A percentile compares a stretch with the other conserved stretches of the same genome.
Evolutionary conservation across 1,140 invertebrate species (phyloP).

Genomic region (Branchinecta lindahli): DNA sequence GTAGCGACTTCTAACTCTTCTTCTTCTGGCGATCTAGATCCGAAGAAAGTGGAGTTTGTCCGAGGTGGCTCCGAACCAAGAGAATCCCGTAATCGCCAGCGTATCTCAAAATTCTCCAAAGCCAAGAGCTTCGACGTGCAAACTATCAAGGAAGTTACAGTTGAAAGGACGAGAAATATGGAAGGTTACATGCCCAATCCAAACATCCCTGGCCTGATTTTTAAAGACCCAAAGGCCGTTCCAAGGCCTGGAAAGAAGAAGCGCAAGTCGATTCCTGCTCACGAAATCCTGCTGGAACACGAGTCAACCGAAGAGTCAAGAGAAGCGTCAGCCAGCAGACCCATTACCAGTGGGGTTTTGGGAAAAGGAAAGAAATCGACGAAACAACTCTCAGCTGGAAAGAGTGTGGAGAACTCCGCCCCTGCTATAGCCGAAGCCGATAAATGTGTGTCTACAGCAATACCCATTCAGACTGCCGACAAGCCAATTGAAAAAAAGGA

Average conservation of each 20-base stretch:
- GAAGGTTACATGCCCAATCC: background rate
- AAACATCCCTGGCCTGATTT: conserved; percentile 11
- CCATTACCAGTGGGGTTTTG: too few species aligned
- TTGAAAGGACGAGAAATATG: background rate
- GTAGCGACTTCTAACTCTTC: background rate
- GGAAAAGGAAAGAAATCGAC: too few species aligned
- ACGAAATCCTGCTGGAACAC: too few species aligned
- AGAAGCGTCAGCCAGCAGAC: too few species aligned
- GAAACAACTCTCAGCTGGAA: too few species aligned
- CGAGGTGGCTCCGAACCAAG: conserved; percentile 19
- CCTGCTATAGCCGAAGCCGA: too few species aligned
- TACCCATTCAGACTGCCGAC: too few species aligned
- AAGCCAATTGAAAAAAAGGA: too few species aligned
- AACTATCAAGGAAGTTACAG: background rate
- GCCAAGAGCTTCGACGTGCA: conserved; percentile 20
- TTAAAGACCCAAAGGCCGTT: conserved; percentile 5
- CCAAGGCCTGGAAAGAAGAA: conserved; percentile 2
- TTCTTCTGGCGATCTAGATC: conserved; percentile 14
- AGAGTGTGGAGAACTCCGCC: too few species aligned
- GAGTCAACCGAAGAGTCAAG: too few species aligned
- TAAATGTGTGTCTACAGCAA: too few species aligned
- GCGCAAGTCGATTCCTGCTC: background rate
- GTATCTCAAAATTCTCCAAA: conserved; percentile 11
- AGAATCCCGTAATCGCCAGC: conserved; percentile 17
- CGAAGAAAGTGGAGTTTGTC: background rate